phyloP scores from a whole-genome alignment of 1,140 invertebrate genomes.

The Diachasmimorpha longicaudata region DNA sequence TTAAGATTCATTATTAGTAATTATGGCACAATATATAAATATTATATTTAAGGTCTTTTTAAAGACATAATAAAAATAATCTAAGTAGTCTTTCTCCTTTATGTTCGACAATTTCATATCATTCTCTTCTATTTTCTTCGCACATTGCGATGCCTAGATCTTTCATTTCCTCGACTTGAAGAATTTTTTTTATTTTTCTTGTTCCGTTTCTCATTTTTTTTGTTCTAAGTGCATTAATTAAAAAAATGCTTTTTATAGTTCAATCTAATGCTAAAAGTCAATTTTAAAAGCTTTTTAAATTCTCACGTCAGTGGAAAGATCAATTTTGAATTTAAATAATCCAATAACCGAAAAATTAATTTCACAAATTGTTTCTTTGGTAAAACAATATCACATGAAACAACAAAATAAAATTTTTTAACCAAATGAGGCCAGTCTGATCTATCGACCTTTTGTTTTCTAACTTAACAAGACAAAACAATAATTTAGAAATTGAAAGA shows the following conservation, averaged over 20 bases:
- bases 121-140: conserved; percentile 33
- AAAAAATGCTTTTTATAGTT: not conserved
- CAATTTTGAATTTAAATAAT: not conserved
- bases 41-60: conserved; percentile 61
- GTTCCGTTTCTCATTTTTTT: conserved; percentile 21
- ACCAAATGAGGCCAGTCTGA: conserved; percentile 54
- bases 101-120: conserved; percentile 47
- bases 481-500: conserved; percentile 21
- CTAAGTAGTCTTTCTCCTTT: conserved; percentile 60
- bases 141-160: conserved; percentile 37
- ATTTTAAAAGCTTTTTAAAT: not conserved
- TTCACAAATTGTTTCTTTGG: conserved; percentile 61
- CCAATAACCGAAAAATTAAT: conserved; percentile 40
- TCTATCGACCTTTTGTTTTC: conserved; percentile 49
- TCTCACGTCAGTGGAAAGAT: not conserved
- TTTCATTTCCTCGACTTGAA: conserved; percentile 42
- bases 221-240: not conserved
- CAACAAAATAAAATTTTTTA: conserved; percentile 47
- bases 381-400: conserved; percentile 62
- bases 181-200: conserved; percentile 34
- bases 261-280: not conserved
- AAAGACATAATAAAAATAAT: conserved; percentile 63
- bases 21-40: conserved; percentile 62
- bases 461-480: conserved; percentile 34
- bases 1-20: conserved; percentile 58